Evolutionary conservation across 1,140 invertebrate genomes (phyloP).

Genomic region (Schmidtea mediterranea): DNA sequence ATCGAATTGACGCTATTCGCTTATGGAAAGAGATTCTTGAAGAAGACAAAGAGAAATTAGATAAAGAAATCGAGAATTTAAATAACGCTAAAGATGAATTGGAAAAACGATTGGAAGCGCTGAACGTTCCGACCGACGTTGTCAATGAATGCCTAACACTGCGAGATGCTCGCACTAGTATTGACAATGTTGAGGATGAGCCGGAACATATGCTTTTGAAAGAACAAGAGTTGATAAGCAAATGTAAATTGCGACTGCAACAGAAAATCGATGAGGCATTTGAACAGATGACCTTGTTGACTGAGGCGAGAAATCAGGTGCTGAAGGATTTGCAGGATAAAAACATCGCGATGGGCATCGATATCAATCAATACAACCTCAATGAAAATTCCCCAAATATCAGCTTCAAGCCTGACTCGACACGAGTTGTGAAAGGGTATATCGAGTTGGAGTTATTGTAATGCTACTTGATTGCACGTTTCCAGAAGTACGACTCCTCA

Average conservation of each 20-base stretch:
- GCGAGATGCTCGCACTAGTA: constrained; percentile 38
- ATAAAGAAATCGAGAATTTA: constrained; percentile 15
- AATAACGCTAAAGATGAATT: constrained; percentile 27
- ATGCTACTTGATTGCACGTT: no score
- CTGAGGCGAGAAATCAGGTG: constrained; percentile 47
- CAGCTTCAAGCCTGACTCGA: constrained; percentile 46
- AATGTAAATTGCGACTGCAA: constrained; percentile 15
- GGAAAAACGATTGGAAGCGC: constrained; percentile 41
- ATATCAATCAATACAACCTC: constrained; percentile 37
- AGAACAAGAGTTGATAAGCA: background rate
- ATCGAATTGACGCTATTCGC: constrained; percentile 31
- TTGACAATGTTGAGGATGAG: constrained; percentile 46
- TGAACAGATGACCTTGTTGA: constrained; percentile 51
- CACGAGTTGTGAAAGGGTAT: constrained; percentile 41
- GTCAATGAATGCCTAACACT: constrained; percentile 3
- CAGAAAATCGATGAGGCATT: constrained; percentile 45
- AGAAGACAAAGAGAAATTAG: constrained; percentile 37
- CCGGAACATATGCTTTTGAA: constrained; percentile 41
- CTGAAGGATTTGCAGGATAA: constrained; percentile 48
- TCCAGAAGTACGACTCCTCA: constrained; percentile 37
- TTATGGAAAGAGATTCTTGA: constrained; percentile 43
- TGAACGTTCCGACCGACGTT: background rate
- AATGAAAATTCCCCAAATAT: constrained; percentile 45
- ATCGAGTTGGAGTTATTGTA: no score
- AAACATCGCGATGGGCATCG: constrained; percentile 42